Conservation (phyloP, 2,888 invertebrate genomes). For the Macaria notata region DNA sequence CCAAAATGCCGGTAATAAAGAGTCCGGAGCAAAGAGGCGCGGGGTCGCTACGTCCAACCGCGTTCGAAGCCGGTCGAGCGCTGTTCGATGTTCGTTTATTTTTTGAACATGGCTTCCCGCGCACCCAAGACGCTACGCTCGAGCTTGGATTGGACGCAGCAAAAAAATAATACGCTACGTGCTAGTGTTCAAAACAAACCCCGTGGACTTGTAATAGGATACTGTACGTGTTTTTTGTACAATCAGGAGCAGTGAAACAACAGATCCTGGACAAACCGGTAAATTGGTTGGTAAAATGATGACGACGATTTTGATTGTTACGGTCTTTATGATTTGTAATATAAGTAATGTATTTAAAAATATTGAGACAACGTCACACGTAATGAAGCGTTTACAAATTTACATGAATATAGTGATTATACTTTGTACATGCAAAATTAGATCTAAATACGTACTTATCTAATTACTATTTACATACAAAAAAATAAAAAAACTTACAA, state of each 20-base stretch:
- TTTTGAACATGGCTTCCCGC: constrained; percentile 57
- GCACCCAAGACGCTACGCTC: constrained; percentile 44
- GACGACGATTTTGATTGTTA: not conserved
- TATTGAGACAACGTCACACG: too few relatives aligned
- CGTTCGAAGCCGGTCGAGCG: constrained; percentile 71
- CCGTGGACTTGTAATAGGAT: constrained; percentile 38
- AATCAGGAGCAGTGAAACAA: constrained; percentile 35
- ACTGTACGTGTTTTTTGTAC: constrained; percentile 31
- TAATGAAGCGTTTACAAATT: too few relatives aligned
- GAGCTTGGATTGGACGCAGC: constrained; percentile 33
- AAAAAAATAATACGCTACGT: constrained; percentile 43
- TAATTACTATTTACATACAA: too few relatives aligned
- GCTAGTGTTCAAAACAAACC: constrained; percentile 43
- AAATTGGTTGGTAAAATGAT: constrained; percentile 28
- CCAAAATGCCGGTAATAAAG: constrained; percentile 46
- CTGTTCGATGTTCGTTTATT: constrained; percentile 64
- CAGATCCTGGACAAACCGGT: constrained; percentile 30
- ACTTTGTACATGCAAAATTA: too few relatives aligned
- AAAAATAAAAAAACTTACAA: too few relatives aligned
- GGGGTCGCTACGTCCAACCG: constrained; percentile 55
- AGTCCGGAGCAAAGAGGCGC: constrained; percentile 27
- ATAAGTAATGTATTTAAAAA: too few relatives aligned
- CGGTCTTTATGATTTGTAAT: too few relatives aligned
- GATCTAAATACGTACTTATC: too few relatives aligned
- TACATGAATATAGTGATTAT: too few relatives aligned